Conservation (phyloP, 30 jellyfish, hydroid and myxozoan genomes). For the Rhopilema esculentum region DNA sequence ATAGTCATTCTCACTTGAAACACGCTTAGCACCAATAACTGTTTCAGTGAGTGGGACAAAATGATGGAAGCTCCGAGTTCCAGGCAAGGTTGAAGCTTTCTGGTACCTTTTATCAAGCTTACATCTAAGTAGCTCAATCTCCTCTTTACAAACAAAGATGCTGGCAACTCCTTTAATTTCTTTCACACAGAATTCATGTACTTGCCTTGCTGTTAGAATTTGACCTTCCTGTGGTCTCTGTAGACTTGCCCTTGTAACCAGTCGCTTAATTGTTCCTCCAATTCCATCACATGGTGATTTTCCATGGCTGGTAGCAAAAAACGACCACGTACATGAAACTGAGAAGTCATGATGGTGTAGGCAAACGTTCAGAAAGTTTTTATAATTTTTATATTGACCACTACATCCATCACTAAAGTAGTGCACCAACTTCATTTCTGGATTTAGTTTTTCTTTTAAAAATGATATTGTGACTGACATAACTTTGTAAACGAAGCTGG, state of each 20-base stretch:
- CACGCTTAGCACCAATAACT: slow-evolving; percentile 9
- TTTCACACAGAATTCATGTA: slow-evolving; percentile 39
- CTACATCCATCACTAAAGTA: slow-evolving; percentile 88
- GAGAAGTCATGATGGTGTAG: slow-evolving; percentile 56
- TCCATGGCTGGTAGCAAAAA: slow-evolving; percentile 84
- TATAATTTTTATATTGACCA: slow-evolving; percentile 18
- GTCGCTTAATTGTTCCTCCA: slow-evolving; percentile 75
- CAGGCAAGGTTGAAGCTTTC: slow-evolving; percentile 68
- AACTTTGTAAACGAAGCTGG: slow-evolving; percentile 48
- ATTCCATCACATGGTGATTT: slow-evolving; percentile 87
- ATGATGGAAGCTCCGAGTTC: slow-evolving; percentile 68
- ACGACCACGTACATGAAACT: slow-evolving; percentile 65
- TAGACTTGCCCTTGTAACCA: slow-evolving; percentile 67
- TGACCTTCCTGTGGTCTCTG: slow-evolving; percentile 27
- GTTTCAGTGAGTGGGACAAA: slow-evolving; percentile 49
- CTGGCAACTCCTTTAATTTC: slow-evolving; percentile 58
- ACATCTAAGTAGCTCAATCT: slow-evolving; percentile 32
- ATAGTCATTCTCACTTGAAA: neutral
- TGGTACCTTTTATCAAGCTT: slow-evolving; percentile 17
- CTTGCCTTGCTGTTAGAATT: slow-evolving; percentile 48
- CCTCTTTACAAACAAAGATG: slow-evolving; percentile 30
- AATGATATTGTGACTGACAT: slow-evolving; percentile 1
- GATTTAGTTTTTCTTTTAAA: neutral
- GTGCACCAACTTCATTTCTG: slow-evolving; percentile 4
- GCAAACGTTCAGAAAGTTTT: slow-evolving; percentile 62